Base-by-base conservation (phyloP, 2,888 invertebrate species). In the Idaea dimidiata region DNA sequence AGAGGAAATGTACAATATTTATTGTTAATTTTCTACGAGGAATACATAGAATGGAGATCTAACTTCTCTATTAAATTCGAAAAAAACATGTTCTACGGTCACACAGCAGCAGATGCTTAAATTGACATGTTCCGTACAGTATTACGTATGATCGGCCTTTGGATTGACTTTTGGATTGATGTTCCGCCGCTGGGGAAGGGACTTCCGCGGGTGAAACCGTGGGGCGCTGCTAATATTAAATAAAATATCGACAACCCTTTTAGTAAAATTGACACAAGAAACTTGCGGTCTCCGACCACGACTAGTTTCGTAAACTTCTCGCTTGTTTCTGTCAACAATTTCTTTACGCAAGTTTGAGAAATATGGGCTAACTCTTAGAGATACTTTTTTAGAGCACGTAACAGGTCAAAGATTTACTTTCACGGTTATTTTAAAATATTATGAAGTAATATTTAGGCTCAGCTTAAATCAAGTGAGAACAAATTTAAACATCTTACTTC, bases 221-320 rank as follows among this genome's bases (percentile, higher is more conserved):
- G n/a, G n/a, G n/a, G n/a, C n/a, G n/a, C n/a, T n/a, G n/a, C n/a
- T n/a, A n/a, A n/a, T n/a, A n/a, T n/a, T n/a, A n/a, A n/a, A n/a
- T 14, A 56, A 17, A 56, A 17, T 54, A 54, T 54, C 7, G 54
- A 16, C 6, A 54, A 17, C 54, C 53, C 59, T 54, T 54, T 63
- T 74, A 81, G 80, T 80, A 80, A 83, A 83, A 84, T 78, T 77
- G 84, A 81, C 80, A 81, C 85, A 83, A 85, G 86, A 86, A 84
- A 84, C 78, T 81, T 85, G 89, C 76, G 88, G 89, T 86, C 86
- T 80, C 74, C 70, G 80, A 86, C 86, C 90, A 90, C 90, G 90
- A 86, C 79, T 70, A 80, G 79, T 91, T 90, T 89, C 89, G 90
- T 71, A 89, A 91, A 88, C 71, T 75, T 65, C 69, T 75, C 74